These are phyloP conservation scores for Imbricaverruca yamaguchii DNA, from an alignment of 2,888 invertebrate species.

Conservation along the genomic window DNA sequence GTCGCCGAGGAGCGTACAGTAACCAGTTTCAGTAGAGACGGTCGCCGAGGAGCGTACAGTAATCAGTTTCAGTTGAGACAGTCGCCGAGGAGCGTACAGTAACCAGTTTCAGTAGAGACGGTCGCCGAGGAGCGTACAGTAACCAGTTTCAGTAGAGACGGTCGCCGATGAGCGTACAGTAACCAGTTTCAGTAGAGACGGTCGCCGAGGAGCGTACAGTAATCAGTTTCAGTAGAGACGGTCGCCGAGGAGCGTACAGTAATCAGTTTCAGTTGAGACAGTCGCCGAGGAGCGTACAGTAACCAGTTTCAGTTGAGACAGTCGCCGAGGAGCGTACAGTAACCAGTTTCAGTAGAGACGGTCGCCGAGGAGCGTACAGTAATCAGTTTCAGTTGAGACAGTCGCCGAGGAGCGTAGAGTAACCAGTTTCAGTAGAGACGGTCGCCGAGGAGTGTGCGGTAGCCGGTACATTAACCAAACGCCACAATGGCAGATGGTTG, in stretches of 20 bases:
- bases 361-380: no score
- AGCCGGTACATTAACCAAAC: no score
- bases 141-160: slow-evolving; percentile 20
- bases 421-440: slow-evolving; percentile 25
- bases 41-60: no score
- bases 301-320: slow-evolving; percentile 22
- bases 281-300: slow-evolving; percentile 21
- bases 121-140: no score
- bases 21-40: no score
- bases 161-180: neutral
- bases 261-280: slow-evolving; percentile 24
- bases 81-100: no score
- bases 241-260: neutral
- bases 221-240: slow-evolving; percentile 22
- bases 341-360: slow-evolving; percentile 24
- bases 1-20: no score
- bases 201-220: slow-evolving; percentile 20
- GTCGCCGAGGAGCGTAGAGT: no score
- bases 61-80: slow-evolving; percentile 22
- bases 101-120: neutral
- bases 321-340: neutral
- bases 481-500: no score
- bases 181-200: slow-evolving; percentile 24
- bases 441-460: neutral
- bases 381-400: no score